Percentiles rank a stretch among this genome's conserved stretches.
These are phyloP conservation scores for Gymnocheta viridis DNA, from an alignment of 2,888 invertebrate species.

Conservation along the genomic window DNA sequence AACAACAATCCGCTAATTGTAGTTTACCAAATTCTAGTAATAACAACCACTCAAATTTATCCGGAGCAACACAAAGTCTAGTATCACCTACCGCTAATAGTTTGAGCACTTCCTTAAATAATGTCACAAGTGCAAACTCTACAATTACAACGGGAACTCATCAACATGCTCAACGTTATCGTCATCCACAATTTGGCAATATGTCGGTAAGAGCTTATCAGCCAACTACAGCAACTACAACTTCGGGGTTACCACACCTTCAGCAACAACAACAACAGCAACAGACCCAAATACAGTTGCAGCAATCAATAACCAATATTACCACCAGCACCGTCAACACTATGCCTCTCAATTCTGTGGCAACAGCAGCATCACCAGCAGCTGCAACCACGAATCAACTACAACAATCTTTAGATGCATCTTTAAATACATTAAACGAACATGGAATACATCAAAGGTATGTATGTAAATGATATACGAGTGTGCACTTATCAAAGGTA, in stretches of 20 bases:
- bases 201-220: constrained; percentile 79
- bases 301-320: constrained; percentile 36
- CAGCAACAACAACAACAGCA: constrained; percentile 32
- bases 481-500: background rate
- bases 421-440: constrained; percentile 61
- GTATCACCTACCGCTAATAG: constrained; percentile 64
- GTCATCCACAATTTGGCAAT: constrained; percentile 81
- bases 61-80: constrained; percentile 55
- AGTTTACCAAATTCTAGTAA: constrained; percentile 59
- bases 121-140: constrained; percentile 28
- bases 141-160: constrained; percentile 49
- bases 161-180: constrained; percentile 76
- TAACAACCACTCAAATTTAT: constrained; percentile 48
- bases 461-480: constrained; percentile 33
- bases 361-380: constrained; percentile 22
- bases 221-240: constrained; percentile 53
- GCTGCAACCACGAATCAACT: constrained; percentile 54
- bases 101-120: constrained; percentile 50
- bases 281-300: constrained; percentile 20
- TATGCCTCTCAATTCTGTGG: constrained; percentile 26
- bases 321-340: constrained; percentile 2
- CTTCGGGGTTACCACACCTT: constrained; percentile 2
- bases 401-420: constrained; percentile 57
- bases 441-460: constrained; percentile 66
- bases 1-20: constrained; percentile 32